Conservation (phyloP, 2,888 invertebrate species). For the Hyposoter dolosus region DNA sequence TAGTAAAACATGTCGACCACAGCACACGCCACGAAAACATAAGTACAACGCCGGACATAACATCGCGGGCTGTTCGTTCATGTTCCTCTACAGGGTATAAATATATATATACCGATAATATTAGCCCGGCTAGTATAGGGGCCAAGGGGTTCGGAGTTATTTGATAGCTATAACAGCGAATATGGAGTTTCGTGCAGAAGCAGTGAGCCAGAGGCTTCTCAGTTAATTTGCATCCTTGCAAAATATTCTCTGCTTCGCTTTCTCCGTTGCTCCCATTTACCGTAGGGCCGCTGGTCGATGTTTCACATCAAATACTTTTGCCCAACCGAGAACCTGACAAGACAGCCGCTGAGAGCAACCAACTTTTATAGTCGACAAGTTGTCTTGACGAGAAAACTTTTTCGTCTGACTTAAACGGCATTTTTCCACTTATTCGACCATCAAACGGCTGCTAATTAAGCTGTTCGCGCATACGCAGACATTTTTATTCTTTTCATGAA, state of each 20-base stretch:
- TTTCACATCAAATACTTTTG: constrained; percentile 52
- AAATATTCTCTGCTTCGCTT: constrained; percentile 57
- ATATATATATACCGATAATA: constrained; percentile 13
- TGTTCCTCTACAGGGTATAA: constrained; percentile 58
- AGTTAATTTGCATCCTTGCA: constrained; percentile 74
- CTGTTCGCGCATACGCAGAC: not conserved
- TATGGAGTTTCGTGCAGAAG: not conserved
- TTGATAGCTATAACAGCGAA: constrained; percentile 16
- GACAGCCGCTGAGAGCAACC: not conserved
- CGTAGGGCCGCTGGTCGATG: constrained; percentile 57
- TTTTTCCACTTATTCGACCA: constrained; percentile 21
- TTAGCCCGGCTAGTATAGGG: constrained; percentile 17
- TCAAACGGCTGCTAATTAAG: not conserved
- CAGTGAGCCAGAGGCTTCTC: constrained; percentile 41
- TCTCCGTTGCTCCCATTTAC: constrained; percentile 14
- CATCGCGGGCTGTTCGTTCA: constrained; percentile 54
- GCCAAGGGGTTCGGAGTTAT: not conserved
- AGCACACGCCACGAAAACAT: constrained; percentile 70
- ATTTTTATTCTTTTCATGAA: constrained; percentile 2
- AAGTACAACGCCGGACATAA: constrained; percentile 66
- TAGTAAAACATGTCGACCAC: constrained; percentile 71
- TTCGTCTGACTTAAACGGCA: constrained; percentile 42
- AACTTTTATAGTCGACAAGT: constrained; percentile 38
- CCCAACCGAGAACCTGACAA: constrained; percentile 10
- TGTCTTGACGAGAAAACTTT: constrained; percentile 41